Base-by-base conservation (phyloP, 2,797 vertebrate species). In the Benthosema pterotum region DNA sequence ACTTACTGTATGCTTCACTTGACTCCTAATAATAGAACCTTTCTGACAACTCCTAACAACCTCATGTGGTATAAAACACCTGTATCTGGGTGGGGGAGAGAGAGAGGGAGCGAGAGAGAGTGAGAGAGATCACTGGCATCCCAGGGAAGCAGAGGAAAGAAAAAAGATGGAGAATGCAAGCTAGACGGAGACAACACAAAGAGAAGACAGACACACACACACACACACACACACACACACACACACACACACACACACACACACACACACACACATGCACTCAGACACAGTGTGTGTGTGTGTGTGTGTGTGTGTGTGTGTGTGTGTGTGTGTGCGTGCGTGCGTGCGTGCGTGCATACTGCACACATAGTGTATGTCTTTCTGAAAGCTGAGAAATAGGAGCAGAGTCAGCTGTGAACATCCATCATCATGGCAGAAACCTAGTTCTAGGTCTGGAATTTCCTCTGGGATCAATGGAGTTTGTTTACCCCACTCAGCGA, bases 41-140 rank as follows among this genome's bases (percentile, higher is more conserved):
- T 38, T 65, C 19, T 52, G 82, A 85, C 82, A 80, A 85, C 63
- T 76, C 62, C 72, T 16, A 66, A 70, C 62, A 54, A 71, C n/a
- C 16, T 48, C 70, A 65, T 71, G 77, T 53, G 88, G 81, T 89
- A 86, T 88, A 88, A 84, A 84, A 38, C 84, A 88, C 78, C 83
- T 86, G 86, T 87, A 83, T 75, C 75, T 78, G 32, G 87, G 84
- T 91, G 91, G 89, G 91, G 48, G 84, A 87, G 77, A 61, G 55
- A 67, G 32, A 9, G 32, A 32, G 32, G 9, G 32, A 32, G 32
- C 7, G 32, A 9, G 32, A 32, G 6, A 32, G 32, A 32, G 28
- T 5, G 28, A 32, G 28, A 32, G 28, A 32, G 28, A 32, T 32
- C 1, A 1, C 8, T 12, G 0, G 18, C 12, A 25, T 25, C 9